Conservation (phyloP, 2,888 invertebrate species). For the Meteorus cinctellus region DNA sequence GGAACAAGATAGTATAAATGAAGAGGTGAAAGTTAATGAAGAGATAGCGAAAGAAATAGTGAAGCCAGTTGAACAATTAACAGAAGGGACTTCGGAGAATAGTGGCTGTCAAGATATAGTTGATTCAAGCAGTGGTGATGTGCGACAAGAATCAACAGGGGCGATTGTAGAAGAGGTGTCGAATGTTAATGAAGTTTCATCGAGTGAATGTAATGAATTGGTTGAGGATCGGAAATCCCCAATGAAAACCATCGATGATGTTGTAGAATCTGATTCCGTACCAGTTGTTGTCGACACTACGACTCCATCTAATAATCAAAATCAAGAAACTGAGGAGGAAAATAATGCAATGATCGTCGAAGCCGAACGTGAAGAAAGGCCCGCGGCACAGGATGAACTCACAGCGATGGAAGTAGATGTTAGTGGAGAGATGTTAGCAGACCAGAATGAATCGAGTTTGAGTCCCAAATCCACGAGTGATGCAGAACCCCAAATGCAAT, state of each 20-base stretch:
- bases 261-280: neutral
- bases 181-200: neutral
- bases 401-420: neutral
- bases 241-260: neutral
- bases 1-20: neutral
- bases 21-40: neutral
- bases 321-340: neutral
- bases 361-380: neutral
- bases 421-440: neutral
- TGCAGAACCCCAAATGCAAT: slow-evolving; percentile 25
- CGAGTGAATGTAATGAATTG: neutral
- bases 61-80: neutral
- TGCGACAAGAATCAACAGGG: neutral
- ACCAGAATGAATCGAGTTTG: neutral
- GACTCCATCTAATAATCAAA: neutral
- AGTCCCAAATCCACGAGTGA: slow-evolving; percentile 26
- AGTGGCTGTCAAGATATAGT: neutral
- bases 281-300: neutral
- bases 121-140: neutral
- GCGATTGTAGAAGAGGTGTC: neutral
- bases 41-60: neutral
- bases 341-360: neutral
- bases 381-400: neutral
- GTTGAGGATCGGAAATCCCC: neutral
- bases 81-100: neutral